phyloP scores from a whole-genome alignment of 1,140 invertebrate species.

The Zaprionus capensis region DNA sequence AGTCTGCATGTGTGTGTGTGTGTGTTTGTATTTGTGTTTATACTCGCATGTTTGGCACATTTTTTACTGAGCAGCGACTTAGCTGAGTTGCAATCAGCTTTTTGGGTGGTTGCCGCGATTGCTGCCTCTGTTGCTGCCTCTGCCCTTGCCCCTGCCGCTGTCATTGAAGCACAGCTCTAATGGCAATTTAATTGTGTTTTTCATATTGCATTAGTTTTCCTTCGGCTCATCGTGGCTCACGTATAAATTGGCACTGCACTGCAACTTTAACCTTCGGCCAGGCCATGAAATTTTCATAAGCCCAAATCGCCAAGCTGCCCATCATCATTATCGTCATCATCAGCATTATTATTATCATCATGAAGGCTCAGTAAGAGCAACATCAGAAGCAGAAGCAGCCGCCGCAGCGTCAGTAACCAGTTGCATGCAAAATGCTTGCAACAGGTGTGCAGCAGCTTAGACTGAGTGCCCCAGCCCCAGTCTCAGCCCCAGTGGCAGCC shows the following conservation, averaged over 20 bases:
- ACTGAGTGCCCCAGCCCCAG: constrained; percentile 28
- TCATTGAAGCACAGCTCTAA: constrained; percentile 56
- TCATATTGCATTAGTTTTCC: constrained; percentile 48
- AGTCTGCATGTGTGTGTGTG: not conserved
- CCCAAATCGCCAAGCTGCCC: constrained; percentile 64
- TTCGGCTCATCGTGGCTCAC: constrained; percentile 31
- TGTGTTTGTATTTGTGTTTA: constrained; percentile 3
- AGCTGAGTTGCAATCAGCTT: constrained; percentile 5
- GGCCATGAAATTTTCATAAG: constrained; percentile 54
- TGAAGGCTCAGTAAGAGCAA: not conserved
- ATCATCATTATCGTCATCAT: constrained; percentile 51
- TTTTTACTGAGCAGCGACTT: constrained; percentile 20
- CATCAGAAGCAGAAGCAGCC: constrained; percentile 13
- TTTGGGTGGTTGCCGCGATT: constrained; percentile 33
- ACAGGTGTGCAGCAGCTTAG: constrained; percentile 67
- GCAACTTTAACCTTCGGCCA: constrained; percentile 57
- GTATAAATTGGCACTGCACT: constrained; percentile 12
- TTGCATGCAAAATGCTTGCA: constrained; percentile 79
- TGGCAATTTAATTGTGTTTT: constrained; percentile 68
- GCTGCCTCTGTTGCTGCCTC: not conserved
- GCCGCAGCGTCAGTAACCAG: constrained; percentile 56
- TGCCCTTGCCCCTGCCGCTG: not conserved
- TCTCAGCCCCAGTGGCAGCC: constrained; percentile 10
- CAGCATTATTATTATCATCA: constrained; percentile 4
- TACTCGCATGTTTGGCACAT: constrained; percentile 33